Base-by-base conservation (phyloP, 2,797 vertebrate genomes). In the Enteromius fasciolatus region DNA sequence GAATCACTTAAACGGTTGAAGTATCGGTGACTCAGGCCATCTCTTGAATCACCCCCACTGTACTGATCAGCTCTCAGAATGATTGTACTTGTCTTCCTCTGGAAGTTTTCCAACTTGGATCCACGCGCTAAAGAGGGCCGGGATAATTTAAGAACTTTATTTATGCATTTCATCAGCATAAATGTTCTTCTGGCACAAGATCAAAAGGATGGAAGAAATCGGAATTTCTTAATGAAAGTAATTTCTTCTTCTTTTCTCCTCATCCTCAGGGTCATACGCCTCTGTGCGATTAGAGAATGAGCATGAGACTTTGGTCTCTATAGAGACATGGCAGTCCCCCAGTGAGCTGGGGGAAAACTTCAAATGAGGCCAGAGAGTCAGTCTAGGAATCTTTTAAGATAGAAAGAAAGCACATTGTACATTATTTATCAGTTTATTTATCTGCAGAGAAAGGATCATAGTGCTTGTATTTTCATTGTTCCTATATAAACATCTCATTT, bases 181-280 rank as follows among this genome's bases (percentile, higher is more conserved):
- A 94, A 94, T 94, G 94, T 95, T 93, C 93, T 94, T 93, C 92
- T 95, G 93, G 94, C 93, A 87, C 89, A 87, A 94, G 93, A 95
- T 95, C 93, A 94, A 94, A 94, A 94, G 94, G 91, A 93, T 93
- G 91, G 87, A 88, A 88, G 76, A 83, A 93, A 93, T 94, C 92
- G 92, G 94, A 94, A 94, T 94, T 94, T 93, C 94, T 94, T 94
- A 95, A 95, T 95, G 95, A 94, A 95, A 95, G 94, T 95, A 90
- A 93, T 94, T 95, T 94, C 90, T 94, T 91, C 91, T 94, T 94
- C 92, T 94, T 94, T 94, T 95, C 93, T 94, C 94, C 93, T 91
- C 93, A 90, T 95, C 94, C 94, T 94, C 91, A 87, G 94, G 94
- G 94, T 94, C 93, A 91, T 91, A 92, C 83, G 91, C 92, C 93